Base-by-base conservation (phyloP, 2,888 invertebrate genomes). In the Ichneumon xanthorius region DNA sequence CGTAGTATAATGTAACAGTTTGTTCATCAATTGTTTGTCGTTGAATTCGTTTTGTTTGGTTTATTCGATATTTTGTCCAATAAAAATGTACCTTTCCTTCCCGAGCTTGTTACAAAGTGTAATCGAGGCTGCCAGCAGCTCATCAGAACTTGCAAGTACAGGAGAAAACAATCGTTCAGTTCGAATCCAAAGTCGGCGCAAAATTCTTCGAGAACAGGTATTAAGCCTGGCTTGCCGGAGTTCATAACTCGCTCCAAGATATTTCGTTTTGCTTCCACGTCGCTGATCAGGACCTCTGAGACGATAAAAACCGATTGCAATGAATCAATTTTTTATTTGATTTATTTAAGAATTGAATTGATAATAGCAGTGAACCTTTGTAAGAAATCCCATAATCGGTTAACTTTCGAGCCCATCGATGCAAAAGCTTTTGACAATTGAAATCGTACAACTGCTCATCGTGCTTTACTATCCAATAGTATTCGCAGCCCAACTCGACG, bases 131-230 rank as follows among this genome's bases (percentile, higher is more conserved):
- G 92, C 95, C 95, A 95, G 22, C 93, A 92, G 63, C 91, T 89
- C 61, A 95, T 85, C 40, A 92, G 82, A 33, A 90, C 91, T 88
- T 93, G 89, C 67, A 95, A 89, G 89, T 94, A 95, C 19, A 92
- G 87, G 40, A 93, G 85, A 37, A 94, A 92, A 79, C 94, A 94
- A 70, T 92, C 90, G 71, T 94, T 92, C 4, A 91, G 79, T 80
- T 94, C 90, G 77, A 95, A 91, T 14, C 92, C 89, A 87, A 95
- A 95, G 90, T 94, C 94, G 1, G 67, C 30, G 86, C 95, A 95
- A 86, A 94, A 95, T 58, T 94, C 93, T 75, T 92, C 87, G 9
- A 95, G 89, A n/a, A 92, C 86, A 9, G 90, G 82, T n/a, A 94
- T 81, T 22, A 88, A 82, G 58, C 91, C 85, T 5, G 91, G 86